Percentiles rank a stretch among this genome's conserved stretches.
phyloP scores from a whole-genome alignment of 1,140 invertebrate genomes.

The Apolygus lucorum region DNA sequence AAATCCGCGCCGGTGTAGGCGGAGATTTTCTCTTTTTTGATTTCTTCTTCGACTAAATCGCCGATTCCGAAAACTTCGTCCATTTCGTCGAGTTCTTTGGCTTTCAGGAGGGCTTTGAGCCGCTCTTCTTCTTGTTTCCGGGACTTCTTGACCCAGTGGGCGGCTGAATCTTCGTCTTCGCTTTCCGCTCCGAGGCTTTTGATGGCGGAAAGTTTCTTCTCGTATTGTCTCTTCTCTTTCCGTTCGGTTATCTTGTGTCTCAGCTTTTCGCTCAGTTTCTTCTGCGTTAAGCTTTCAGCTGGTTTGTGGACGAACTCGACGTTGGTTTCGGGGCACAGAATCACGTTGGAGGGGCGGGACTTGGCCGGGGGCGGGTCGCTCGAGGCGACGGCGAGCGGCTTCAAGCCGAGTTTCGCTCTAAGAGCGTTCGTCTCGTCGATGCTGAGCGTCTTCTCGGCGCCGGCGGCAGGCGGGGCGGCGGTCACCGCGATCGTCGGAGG shows the following conservation, averaged over 20 bases:
- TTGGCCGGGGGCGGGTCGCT: constrained; percentile 43
- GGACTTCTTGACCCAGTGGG: constrained; percentile 73
- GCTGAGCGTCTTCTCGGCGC: constrained; percentile 54
- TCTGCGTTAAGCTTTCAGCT: constrained; percentile 42
- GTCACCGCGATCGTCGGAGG: constrained; percentile 27
- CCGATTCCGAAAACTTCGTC: constrained; percentile 90
- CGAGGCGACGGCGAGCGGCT: constrained; percentile 53
- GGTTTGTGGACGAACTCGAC: constrained; percentile 91
- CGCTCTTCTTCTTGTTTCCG: constrained; percentile 70
- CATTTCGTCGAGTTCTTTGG: constrained; percentile 86
- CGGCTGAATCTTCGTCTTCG: constrained; percentile 54
- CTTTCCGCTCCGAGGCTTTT: constrained; percentile 66
- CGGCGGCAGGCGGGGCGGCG: constrained; percentile 21
- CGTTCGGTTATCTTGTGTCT: constrained; percentile 65
- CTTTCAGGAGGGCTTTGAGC: constrained; percentile 76
- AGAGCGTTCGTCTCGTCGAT: constrained; percentile 88
- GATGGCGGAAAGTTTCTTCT: constrained; percentile 57
- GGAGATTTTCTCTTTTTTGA: constrained; percentile 48
- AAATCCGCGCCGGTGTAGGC: constrained; percentile 63
- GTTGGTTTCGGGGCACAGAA: constrained; percentile 51
- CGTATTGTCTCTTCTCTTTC: constrained; percentile 72
- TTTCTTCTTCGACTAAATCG: constrained; percentile 71
- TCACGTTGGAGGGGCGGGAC: constrained; percentile 50
- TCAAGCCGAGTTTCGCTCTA: constrained; percentile 84
- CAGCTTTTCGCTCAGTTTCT: constrained; percentile 72